Percentiles rank a stretch among this genome's conserved stretches.
Evolutionary conservation across 2,797 vertebrate genomes (phyloP).

Genomic region (Ptychadena robeensis): DNA sequence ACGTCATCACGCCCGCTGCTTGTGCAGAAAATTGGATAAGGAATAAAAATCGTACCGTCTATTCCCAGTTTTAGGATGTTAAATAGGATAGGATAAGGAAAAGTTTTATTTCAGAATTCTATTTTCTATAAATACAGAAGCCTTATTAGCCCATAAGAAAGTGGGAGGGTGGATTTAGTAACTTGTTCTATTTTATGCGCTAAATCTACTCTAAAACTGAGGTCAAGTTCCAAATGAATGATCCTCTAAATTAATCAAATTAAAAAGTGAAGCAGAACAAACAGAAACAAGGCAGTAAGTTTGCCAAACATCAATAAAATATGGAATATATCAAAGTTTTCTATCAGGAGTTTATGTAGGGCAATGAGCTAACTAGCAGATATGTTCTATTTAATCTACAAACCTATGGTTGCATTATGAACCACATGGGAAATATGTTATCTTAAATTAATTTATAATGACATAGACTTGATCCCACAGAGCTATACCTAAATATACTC

Average conservation of each 20-base stretch:
- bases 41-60: too few species aligned
- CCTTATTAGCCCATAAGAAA: neutral
- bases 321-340: neutral
- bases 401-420: conserved; percentile 46
- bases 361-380: conserved; percentile 23
- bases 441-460: conserved; percentile 58
- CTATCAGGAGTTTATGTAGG: conserved; percentile 35
- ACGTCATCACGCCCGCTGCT: too few species aligned
- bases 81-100: too few species aligned
- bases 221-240: too few species aligned
- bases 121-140: neutral
- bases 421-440: conserved; percentile 44
- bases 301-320: too few species aligned
- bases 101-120: neutral
- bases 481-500: conserved; percentile 18
- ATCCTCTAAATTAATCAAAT: too few species aligned
- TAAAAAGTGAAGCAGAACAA: too few species aligned
- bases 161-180: neutral
- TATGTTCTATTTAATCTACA: conserved; percentile 43
- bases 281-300: too few species aligned
- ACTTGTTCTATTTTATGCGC: too few species aligned
- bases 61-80: too few species aligned
- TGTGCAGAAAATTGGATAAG: too few species aligned
- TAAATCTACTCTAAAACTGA: too few species aligned
- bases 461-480: conserved; percentile 14